These are phyloP conservation scores for Pelodiscus sinensis DNA, from an alignment of 2,113 vertebrate genomes.

Conservation along the genomic window DNA sequence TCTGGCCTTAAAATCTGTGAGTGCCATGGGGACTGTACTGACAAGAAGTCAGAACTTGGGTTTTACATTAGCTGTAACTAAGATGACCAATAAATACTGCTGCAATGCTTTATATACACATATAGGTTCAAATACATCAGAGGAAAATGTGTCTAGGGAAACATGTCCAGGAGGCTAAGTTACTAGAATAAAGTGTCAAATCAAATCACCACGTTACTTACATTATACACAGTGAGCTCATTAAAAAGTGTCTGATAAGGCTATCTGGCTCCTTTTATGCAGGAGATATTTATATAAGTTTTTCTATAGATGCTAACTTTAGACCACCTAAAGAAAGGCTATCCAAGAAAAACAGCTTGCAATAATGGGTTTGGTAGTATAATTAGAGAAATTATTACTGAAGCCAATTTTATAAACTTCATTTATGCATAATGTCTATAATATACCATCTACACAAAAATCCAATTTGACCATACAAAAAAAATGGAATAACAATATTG, in stretches of 20 bases:
- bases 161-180: not conserved
- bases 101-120: not conserved
- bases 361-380: conserved; percentile 17
- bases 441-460: not conserved
- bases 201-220: conserved; percentile 7
- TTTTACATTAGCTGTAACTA: not conserved
- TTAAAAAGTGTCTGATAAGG: conserved; percentile 51
- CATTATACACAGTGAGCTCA: conserved; percentile 18
- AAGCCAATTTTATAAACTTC: conserved; percentile 44
- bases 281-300: conserved; percentile 35
- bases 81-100: not conserved
- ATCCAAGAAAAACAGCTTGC: conserved; percentile 11
- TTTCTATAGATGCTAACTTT: conserved; percentile 50
- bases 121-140: not conserved
- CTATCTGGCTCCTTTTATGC: conserved; percentile 43
- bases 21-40: not conserved
- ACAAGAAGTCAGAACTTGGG: not conserved
- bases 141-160: not conserved
- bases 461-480: conserved; percentile 41
- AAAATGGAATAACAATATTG: conserved; percentile 44
- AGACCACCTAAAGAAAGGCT: conserved; percentile 39
- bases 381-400: conserved; percentile 59
- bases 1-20: not conserved
- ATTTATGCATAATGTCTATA: conserved; percentile 56
- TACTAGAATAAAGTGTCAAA: not conserved